Evolutionary conservation across 2,888 invertebrate species (phyloP).

Genomic region (Macropis europaea): DNA sequence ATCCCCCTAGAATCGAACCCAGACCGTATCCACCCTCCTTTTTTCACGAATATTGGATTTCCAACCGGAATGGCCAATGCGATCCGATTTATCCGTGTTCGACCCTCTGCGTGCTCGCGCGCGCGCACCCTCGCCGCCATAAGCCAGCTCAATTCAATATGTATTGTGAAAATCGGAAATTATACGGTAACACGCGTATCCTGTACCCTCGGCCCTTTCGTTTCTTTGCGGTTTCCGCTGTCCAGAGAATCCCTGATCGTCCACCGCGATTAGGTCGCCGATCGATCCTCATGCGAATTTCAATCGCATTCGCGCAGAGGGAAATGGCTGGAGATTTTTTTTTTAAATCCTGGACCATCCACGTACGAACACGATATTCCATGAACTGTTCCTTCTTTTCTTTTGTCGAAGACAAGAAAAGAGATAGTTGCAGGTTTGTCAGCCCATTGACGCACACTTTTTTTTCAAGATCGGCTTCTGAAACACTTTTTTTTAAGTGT

Average conservation of each 20-base stretch:
- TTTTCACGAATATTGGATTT: constrained; percentile 59
- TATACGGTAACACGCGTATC: constrained; percentile 39
- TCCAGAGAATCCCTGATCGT: constrained; percentile 11
- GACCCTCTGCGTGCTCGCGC: not conserved
- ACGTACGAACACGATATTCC: too few species aligned
- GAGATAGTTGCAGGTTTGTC: too few species aligned
- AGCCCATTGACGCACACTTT: too few species aligned
- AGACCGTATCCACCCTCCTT: constrained; percentile 36
- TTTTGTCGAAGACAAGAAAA: too few species aligned
- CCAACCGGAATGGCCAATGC: constrained; percentile 55
- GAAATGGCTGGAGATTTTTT: not conserved
- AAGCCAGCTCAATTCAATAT: constrained; percentile 33
- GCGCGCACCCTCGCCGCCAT: not conserved
- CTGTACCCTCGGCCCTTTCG: constrained; percentile 13
- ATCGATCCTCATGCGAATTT: constrained; percentile 5
- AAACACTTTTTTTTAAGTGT: too few species aligned
- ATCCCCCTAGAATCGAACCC: constrained; percentile 26
- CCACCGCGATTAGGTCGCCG: not conserved
- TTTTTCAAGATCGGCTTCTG: too few species aligned
- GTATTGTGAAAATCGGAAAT: constrained; percentile 50
- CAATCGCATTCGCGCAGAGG: not conserved
- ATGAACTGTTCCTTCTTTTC: too few species aligned
- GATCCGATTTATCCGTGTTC: constrained; percentile 56
- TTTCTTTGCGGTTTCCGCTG: constrained; percentile 28
- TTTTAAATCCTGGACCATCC: too few species aligned